phyloP scores from a whole-genome alignment of 2,888 invertebrate genomes.

The Rhagium mordax region DNA sequence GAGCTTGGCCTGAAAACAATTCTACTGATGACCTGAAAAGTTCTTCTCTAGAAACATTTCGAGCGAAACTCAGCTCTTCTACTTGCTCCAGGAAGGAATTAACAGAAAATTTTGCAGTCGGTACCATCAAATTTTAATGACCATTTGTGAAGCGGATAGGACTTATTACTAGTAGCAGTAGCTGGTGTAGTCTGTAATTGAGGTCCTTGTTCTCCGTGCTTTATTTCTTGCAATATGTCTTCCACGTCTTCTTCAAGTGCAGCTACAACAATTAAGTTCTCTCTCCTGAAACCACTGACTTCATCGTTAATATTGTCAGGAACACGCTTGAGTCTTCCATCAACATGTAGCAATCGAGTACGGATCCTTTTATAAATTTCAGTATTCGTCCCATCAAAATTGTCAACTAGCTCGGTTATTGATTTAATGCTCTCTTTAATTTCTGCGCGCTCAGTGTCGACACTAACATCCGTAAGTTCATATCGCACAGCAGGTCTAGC shows the following conservation, averaged over 20 bases:
- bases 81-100: neutral
- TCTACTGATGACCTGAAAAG: slow-evolving; percentile 1
- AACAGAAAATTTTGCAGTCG: neutral
- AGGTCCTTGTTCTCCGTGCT: neutral
- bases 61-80: too few relatives aligned
- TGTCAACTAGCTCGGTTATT: neutral
- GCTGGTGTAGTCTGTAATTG: neutral
- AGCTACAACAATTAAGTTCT: neutral
- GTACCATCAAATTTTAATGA: neutral
- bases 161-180: neutral
- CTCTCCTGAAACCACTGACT: neutral
- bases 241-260: neutral
- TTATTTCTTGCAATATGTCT: neutral
- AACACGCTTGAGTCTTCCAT: neutral
- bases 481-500: neutral
- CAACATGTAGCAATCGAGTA: neutral
- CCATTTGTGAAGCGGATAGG: neutral
- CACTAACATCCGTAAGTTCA: neutral
- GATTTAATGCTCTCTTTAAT: neutral
- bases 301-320: neutral
- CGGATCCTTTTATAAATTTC: neutral
- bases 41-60: too few relatives aligned
- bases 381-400: neutral
- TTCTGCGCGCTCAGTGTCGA: neutral
- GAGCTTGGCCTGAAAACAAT: slow-evolving; percentile 9